Conservation (phyloP, 1,140 invertebrate species). For the Zaprionus lachaisei region DNA sequence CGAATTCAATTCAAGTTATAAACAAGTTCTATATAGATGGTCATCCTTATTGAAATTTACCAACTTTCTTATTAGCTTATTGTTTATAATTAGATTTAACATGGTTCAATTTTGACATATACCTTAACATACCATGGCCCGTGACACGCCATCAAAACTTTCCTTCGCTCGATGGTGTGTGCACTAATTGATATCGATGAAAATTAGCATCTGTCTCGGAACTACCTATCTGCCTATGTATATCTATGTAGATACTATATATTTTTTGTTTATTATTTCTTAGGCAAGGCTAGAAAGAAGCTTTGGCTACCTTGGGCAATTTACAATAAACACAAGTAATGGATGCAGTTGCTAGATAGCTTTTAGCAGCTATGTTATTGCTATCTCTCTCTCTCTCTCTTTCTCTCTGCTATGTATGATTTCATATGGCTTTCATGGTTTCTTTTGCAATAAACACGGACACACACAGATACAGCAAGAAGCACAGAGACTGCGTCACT, state of each 20-base stretch:
- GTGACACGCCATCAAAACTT: not conserved
- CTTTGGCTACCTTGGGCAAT: not conserved
- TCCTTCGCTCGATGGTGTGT: not conserved
- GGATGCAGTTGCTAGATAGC: constrained; percentile 47
- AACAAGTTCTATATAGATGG: not conserved
- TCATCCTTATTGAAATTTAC: not conserved
- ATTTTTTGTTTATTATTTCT: too few species aligned
- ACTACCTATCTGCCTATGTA: not conserved
- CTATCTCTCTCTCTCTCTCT: constrained; percentile 35
- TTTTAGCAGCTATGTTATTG: constrained; percentile 67
- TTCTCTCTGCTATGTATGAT: constrained; percentile 11
- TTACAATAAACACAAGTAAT: constrained; percentile 12
- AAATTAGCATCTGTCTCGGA: not conserved
- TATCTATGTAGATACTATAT: not conserved
- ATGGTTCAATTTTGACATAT: not conserved
- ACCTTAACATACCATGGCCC: not conserved
- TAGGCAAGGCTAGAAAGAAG: not conserved
- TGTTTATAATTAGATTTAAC: not conserved
- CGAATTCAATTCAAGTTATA: not conserved
- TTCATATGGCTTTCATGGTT: constrained; percentile 18
- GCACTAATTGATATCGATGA: not conserved
- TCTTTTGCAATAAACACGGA: constrained; percentile 19
- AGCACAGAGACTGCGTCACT: constrained; percentile 33
- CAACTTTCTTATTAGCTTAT: not conserved
- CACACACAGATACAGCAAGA: not conserved